These are phyloP conservation scores for Drosophila sordidapex DNA, from an alignment of 2,888 invertebrate species.

Conservation along the genomic window DNA sequence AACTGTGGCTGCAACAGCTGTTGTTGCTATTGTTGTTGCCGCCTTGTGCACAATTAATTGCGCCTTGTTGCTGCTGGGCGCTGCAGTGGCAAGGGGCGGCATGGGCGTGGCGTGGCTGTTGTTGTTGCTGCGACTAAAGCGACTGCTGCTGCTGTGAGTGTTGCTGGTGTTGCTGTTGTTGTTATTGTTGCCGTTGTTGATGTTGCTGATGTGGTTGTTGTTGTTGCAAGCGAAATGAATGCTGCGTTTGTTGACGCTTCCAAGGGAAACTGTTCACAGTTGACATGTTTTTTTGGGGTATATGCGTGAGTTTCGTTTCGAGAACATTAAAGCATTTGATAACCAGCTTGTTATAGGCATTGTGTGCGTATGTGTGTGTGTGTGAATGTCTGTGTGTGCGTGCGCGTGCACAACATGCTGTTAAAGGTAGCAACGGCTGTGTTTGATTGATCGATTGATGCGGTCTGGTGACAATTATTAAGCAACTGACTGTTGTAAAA, in stretches of 20 bases:
- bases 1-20: conserved; percentile 40
- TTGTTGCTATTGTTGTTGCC: conserved; percentile 43
- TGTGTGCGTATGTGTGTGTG: conserved; percentile 7
- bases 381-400: conserved; percentile 4
- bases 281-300: conserved; percentile 29
- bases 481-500: not conserved
- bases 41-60: conserved; percentile 70
- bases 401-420: conserved; percentile 7
- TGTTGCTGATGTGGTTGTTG: conserved; percentile 36
- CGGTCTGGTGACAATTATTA: not conserved
- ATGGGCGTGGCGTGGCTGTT: conserved; percentile 78
- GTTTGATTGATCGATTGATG: not conserved
- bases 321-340: conserved; percentile 53
- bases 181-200: conserved; percentile 44
- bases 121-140: conserved; percentile 55
- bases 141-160: conserved; percentile 58
- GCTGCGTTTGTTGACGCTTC: conserved; percentile 61
- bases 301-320: conserved; percentile 51
- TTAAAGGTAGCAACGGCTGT: not conserved
- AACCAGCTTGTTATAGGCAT: conserved; percentile 21
- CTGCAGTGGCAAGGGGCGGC: conserved; percentile 68
- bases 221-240: conserved; percentile 61
- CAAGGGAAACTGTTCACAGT: conserved; percentile 45
- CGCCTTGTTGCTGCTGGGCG: conserved; percentile 54
- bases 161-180: conserved; percentile 53